Conservation (phyloP, 2,113 vertebrate genomes). For the Benitochromis conjunctus region DNA sequence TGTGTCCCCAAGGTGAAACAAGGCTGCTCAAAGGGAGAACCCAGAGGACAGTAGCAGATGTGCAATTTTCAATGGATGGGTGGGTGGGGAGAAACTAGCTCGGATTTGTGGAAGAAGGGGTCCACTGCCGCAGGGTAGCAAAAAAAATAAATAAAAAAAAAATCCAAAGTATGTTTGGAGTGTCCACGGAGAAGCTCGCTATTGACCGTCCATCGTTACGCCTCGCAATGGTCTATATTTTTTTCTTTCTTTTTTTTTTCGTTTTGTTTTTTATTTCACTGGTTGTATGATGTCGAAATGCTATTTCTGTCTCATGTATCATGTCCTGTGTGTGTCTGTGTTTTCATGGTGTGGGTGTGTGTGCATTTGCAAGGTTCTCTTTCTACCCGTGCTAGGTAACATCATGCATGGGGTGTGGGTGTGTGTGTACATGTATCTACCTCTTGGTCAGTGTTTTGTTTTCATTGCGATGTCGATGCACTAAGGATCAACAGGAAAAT, state of each 20-base stretch:
- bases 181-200: slow-evolving; percentile 60
- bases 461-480: slow-evolving; percentile 37
- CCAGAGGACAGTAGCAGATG: slow-evolving; percentile 60
- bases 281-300: slow-evolving; percentile 55
- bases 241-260: neutral
- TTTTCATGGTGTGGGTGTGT: slow-evolving; percentile 24
- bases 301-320: slow-evolving; percentile 46
- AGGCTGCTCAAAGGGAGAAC: slow-evolving; percentile 52
- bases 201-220: slow-evolving; percentile 60
- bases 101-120: slow-evolving; percentile 36
- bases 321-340: slow-evolving; percentile 21
- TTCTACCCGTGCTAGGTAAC: slow-evolving; percentile 29
- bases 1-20: slow-evolving; percentile 67
- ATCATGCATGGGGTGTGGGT: slow-evolving; percentile 43
- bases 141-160: neutral
- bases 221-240: slow-evolving; percentile 46
- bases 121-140: slow-evolving; percentile 50
- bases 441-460: slow-evolving; percentile 55
- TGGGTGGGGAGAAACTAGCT: slow-evolving; percentile 25
- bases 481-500: neutral
- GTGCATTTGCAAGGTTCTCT: slow-evolving; percentile 20
- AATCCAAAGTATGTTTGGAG: slow-evolving; percentile 22
- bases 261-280: slow-evolving; percentile 26
- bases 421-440: slow-evolving; percentile 35
- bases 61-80: slow-evolving; percentile 31